Conservation (phyloP, 2,888 invertebrate species). For the Amphipyra berbera region DNA sequence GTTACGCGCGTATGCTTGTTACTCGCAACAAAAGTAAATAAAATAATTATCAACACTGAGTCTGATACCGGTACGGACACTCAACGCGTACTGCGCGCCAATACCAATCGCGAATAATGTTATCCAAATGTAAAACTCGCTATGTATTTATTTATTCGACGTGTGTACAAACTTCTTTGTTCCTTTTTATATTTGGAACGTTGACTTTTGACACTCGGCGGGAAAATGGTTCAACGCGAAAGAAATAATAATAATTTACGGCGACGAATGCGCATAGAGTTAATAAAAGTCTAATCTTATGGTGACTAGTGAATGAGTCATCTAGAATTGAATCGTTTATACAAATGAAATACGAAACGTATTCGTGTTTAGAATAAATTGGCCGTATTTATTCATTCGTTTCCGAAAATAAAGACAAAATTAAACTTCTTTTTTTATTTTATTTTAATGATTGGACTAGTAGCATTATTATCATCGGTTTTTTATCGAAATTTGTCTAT, state of each 20-base stretch:
- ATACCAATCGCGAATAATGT: conserved; percentile 62
- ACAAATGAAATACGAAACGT: background rate
- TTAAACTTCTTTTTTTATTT: too few species aligned
- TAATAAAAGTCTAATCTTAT: conserved; percentile 6
- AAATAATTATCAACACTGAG: conserved; percentile 58
- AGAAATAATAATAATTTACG: conserved; percentile 22
- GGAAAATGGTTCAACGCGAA: conserved; percentile 35
- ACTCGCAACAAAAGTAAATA: conserved; percentile 56
- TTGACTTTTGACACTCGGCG: conserved; percentile 74
- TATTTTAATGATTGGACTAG: too few species aligned
- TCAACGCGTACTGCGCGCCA: conserved; percentile 63
- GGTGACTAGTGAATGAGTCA: conserved; percentile 12
- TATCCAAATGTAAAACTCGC: conserved; percentile 70
- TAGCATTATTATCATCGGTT: too few species aligned
- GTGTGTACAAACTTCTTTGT: conserved; percentile 73
- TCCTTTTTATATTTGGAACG: conserved; percentile 75
- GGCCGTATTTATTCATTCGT: background rate
- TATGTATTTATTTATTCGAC: conserved; percentile 76
- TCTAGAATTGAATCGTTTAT: background rate
- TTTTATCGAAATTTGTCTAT: too few species aligned
- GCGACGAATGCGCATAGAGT: background rate
- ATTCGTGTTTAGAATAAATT: conserved; percentile 1
- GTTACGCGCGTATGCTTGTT: conserved; percentile 49
- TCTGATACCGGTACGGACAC: conserved; percentile 53
- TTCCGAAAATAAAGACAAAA: background rate